These are phyloP conservation scores for Trachelus iudaicus DNA, from an alignment of 2,888 invertebrate species.

Conservation along the genomic window DNA sequence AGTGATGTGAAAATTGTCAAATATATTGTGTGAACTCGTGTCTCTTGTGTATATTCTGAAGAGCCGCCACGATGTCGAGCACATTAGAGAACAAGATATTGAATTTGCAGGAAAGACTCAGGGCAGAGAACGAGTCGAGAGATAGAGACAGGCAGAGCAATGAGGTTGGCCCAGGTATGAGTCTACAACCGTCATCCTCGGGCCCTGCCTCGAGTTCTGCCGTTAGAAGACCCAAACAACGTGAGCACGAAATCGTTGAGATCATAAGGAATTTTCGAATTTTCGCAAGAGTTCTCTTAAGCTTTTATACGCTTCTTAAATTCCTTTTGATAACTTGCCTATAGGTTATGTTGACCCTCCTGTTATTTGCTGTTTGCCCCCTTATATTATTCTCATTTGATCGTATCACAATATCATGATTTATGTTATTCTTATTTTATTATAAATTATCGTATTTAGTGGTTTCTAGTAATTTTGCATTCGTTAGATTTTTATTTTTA, in stretches of 20 bases:
- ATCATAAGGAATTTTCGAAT: background rate
- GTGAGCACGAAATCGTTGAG: conserved; percentile 66
- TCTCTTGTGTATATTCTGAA: conserved; percentile 24
- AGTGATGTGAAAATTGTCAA: conserved; percentile 60
- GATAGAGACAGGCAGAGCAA: conserved; percentile 71
- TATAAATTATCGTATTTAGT: too few species aligned
- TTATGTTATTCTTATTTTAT: too few species aligned
- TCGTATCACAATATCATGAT: conserved; percentile 34
- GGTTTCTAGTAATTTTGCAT: too few species aligned
- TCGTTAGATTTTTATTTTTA: too few species aligned
- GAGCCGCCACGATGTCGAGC: conserved; percentile 71
- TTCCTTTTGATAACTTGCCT: background rate
- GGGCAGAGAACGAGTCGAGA: conserved; percentile 75
- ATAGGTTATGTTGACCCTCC: conserved; percentile 40
- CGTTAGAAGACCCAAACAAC: conserved; percentile 72
- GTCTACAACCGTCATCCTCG: conserved; percentile 63
- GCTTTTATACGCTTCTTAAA: conserved; percentile 7
- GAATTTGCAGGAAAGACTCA: conserved; percentile 83
- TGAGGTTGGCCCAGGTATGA: conserved; percentile 58
- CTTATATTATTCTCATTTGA: conserved; percentile 17
- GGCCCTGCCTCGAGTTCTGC: conserved; percentile 67
- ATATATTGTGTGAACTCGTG: conserved; percentile 42
- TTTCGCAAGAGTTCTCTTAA: background rate
- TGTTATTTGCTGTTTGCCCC: conserved; percentile 15
- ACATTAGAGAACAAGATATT: conserved; percentile 84